Evolutionary conservation across 1,140 invertebrate genomes (phyloP).

Genomic region (Lethrus apterus): DNA sequence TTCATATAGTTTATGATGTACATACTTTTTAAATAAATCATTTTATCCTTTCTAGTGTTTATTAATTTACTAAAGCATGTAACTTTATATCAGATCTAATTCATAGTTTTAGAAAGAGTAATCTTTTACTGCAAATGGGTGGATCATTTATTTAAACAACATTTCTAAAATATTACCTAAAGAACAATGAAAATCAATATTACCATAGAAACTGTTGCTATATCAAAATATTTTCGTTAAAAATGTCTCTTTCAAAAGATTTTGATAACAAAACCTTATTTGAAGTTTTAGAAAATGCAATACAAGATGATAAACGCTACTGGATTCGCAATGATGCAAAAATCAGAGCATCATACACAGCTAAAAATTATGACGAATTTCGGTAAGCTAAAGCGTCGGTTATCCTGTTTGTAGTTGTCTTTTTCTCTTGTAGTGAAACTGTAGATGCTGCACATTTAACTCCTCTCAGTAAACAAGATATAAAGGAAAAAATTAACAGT

Average conservation of each 20-base stretch:
- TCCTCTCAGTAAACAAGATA: neutral
- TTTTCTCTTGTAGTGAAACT: too few species aligned
- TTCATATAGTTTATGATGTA: neutral
- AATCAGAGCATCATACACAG: conserved; percentile 48
- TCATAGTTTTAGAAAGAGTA: neutral
- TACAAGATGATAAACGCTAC: conserved; percentile 47
- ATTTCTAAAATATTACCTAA: too few species aligned
- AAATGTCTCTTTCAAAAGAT: conserved; percentile 18
- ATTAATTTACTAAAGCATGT: neutral
- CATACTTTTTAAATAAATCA: neutral
- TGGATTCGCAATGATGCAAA: conserved; percentile 54
- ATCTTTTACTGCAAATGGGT: too few species aligned
- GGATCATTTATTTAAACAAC: too few species aligned
- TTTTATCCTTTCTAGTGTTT: neutral
- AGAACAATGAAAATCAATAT: too few species aligned
- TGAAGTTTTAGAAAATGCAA: conserved; percentile 39
- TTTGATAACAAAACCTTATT: conserved; percentile 40
- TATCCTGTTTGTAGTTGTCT: too few species aligned
- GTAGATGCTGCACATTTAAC: neutral
- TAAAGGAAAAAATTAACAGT: neutral
- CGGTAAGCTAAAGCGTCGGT: too few species aligned
- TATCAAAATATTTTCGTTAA: too few species aligned
- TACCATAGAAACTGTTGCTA: too few species aligned
- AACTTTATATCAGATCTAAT: neutral
- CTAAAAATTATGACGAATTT: conserved; percentile 53